Evolutionary conservation across 1,140 invertebrate species (phyloP).

Genomic region (Lepidurus couesii): DNA sequence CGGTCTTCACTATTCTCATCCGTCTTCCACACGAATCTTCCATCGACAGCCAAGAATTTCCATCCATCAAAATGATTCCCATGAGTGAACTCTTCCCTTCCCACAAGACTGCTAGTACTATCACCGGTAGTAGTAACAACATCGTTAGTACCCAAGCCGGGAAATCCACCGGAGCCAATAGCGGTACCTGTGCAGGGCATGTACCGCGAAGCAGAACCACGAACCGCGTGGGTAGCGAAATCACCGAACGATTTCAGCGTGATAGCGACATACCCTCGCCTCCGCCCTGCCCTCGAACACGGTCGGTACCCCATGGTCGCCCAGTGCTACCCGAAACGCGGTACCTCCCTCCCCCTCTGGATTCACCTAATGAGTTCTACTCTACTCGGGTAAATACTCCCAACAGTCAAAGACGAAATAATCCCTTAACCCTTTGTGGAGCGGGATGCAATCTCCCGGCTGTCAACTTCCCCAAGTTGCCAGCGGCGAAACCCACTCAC

Average conservation of each 20-base stretch:
- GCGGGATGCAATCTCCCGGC: slow-evolving; percentile 33
- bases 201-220: neutral
- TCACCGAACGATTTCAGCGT: neutral
- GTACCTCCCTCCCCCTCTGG: slow-evolving; percentile 16
- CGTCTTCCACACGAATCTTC: slow-evolving; percentile 55
- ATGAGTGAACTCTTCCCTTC: slow-evolving; percentile 44
- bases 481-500: slow-evolving; percentile 40
- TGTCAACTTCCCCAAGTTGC: slow-evolving; percentile 29
- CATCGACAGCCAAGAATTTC: slow-evolving; percentile 47
- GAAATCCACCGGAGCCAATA: neutral
- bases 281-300: slow-evolving; percentile 10
- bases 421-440: slow-evolving; percentile 40
- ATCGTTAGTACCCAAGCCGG: neutral
- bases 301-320: slow-evolving; percentile 15
- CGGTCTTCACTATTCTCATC: slow-evolving; percentile 85
- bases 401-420: slow-evolving; percentile 46
- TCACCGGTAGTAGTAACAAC: neutral
- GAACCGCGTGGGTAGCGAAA: neutral
- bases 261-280: slow-evolving; percentile 23
- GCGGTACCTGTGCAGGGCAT: neutral
- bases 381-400: slow-evolving; percentile 4
- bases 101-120: neutral
- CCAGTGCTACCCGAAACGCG: slow-evolving; percentile 12
- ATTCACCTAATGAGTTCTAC: neutral
- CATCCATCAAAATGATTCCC: slow-evolving; percentile 81